Evolutionary conservation across 2,888 invertebrate genomes (phyloP), one percentile per base, ranked within the genome.

Genomic region (Pristionchus arcanus): DNA sequence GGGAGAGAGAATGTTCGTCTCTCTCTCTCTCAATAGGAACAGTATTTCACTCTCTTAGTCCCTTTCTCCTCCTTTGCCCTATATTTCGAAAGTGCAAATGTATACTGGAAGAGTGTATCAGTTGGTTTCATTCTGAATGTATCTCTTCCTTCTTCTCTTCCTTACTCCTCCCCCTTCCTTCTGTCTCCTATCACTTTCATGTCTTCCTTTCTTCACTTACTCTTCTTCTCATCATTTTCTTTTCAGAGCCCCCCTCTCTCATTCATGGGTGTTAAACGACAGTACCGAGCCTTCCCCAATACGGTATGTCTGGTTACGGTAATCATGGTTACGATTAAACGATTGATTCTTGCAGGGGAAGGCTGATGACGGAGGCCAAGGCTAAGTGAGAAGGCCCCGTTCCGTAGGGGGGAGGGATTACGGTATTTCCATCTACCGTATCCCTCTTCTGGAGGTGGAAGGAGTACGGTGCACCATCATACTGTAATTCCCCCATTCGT

Each of bases 381-480:
- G 87, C 87, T 87, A 87, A 68, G 84, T 34, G 84, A 59, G 87
- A 87, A 37, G 87, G 66, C 87, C 66, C n/a, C 53, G 84, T 84
- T 59, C 31, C 21, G 31, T 31, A 84, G 84, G 84, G 84, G 84
- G 59, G 84, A 84, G 84, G 55, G 84, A 81, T 5, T 49, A 49
- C 81, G 81, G 81, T 49, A 49, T 53, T 15, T 59, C 84, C 84
- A 84, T 84, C 84, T 59, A 85, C 55, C 84, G 84, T 85, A 55
- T 59, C 59, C 37, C 84, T 81, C 84, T 59, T 81, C 81, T 81
- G 81, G 28, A 81, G 81, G 37, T 53, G 81, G 28, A 81, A 49
- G 81, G 49, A 81, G 49, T 28, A 42, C 81, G 81, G 81, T 49
- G 21, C 59, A 25, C 59, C 84, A 85, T 59, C 84, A 31, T 59